phyloP scores from a whole-genome alignment of 2,797 vertebrate species.

The Myotis vivesi region DNA sequence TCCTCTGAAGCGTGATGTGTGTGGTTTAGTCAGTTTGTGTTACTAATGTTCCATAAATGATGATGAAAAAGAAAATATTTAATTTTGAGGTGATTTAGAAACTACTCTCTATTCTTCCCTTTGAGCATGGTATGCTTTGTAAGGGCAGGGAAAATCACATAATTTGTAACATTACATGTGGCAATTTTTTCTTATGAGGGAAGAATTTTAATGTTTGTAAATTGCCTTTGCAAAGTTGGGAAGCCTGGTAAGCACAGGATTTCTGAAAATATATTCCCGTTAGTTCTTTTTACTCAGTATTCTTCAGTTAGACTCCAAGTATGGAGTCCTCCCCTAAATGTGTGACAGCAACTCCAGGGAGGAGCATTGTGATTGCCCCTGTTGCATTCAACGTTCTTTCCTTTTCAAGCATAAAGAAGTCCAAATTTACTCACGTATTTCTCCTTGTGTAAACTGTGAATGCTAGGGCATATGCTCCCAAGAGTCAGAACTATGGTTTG shows the following conservation, averaged over 20 bases:
- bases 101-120: neutral
- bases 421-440: neutral
- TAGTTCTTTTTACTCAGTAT: slow-evolving; percentile 14
- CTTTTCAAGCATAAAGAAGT: slow-evolving; percentile 25
- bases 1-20: slow-evolving; percentile 24
- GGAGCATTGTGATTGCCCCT: neutral
- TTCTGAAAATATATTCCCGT: neutral
- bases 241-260: neutral
- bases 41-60: slow-evolving; percentile 58
- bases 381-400: neutral
- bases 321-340: neutral
- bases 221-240: neutral
- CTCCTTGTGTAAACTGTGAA: neutral
- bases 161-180: slow-evolving; percentile 13
- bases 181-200: neutral
- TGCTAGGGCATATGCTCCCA: neutral
- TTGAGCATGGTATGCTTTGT: neutral
- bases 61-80: slow-evolving; percentile 54
- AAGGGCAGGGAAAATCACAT: neutral
- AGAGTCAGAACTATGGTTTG: neutral
- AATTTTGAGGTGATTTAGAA: slow-evolving; percentile 40
- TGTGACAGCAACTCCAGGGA: neutral
- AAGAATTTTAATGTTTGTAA: slow-evolving; percentile 31
- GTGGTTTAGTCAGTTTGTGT: slow-evolving; percentile 17
- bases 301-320: neutral